Evolutionary conservation across 37 sponge, comb jelly and placozoan genomes (phyloP).

Genomic region (Cliona cf. orientalis): DNA sequence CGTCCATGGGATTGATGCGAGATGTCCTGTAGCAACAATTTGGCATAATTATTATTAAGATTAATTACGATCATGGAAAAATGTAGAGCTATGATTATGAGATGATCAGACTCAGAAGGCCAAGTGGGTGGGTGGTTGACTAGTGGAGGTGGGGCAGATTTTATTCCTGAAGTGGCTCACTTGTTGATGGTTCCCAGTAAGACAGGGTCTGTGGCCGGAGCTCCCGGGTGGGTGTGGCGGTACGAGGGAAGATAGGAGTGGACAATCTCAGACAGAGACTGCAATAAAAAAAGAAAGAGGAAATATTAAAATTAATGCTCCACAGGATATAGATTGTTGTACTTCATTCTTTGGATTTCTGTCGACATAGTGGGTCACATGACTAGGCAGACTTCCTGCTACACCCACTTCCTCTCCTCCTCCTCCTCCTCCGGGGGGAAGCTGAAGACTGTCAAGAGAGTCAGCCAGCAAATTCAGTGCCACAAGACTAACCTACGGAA

Average conservation of each 20-base stretch:
- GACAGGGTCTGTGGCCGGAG: slow-evolving; percentile 7
- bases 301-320: neutral
- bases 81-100: too few species aligned
- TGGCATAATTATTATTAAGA: too few species aligned
- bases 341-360: neutral
- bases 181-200: slow-evolving; percentile 36
- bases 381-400: neutral
- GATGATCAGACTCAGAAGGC: too few species aligned
- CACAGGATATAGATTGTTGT: neutral
- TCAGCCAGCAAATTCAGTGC: slow-evolving; percentile 83
- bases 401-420: neutral
- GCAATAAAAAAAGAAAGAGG: neutral
- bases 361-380: slow-evolving; percentile 7
- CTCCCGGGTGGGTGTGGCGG: slow-evolving; percentile 1
- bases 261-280: slow-evolving; percentile 10
- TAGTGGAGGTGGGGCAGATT: too few species aligned
- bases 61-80: too few species aligned
- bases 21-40: neutral
- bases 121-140: too few species aligned
- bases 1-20: slow-evolving; percentile 40
- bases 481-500: slow-evolving; percentile 74
- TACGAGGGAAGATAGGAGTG: slow-evolving; percentile 12
- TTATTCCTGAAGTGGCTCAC: slow-evolving; percentile 1
- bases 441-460: neutral
- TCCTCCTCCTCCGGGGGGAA: too few species aligned